Base-by-base conservation (phyloP, 2,113 vertebrate species). In the Illadopsis cleaveri region DNA sequence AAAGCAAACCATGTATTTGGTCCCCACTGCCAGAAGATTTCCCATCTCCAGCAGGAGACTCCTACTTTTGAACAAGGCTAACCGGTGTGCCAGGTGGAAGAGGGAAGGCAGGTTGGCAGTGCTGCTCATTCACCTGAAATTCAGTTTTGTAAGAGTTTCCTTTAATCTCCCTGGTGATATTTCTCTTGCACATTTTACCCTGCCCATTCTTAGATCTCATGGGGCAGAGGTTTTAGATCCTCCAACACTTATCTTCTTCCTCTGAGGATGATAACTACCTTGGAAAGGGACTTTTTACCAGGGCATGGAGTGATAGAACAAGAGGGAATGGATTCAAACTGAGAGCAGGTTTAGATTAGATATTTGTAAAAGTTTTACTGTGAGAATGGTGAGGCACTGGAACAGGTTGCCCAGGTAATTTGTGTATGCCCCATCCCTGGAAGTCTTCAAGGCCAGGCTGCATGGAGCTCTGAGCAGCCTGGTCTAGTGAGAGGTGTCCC, bases 21-120 rank as follows among this genome's bases (percentile, higher is more conserved):
- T 47, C 38, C 72, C 42, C n/a, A 22, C 33, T 1, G 7, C 45
- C 62, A 9, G 40, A 28, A 40, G 68, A 16, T 15, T 24, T 86
- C 60, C 42, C 50, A 51, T 14, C 2, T 10, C 13, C 14, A 40
- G 15, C 0, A 1, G 58, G 33, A 76, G 7, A 25, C 24, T 45
- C 4, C 30, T 66, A 24, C 28, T 61, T 64, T 38, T 38, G 28
- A 78, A 30, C 37, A 50, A 53, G 40, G 50, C 48, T 85, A 12
- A 31, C 4, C 16, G 9, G n/a, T 4, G 54, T 19, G 31, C 65
- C 87, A 85, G 28, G 76, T 40, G 58, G 50, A 48, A 58, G 28
- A 53, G 18, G n/a, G 42, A 73, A 44, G 19, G 47, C 35, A 73
- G 62, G 35, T 9, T 65, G 44, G 17, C 28, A 65, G 64, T 42